Evolutionary conservation across 2,113 vertebrate species (phyloP).

Genomic region (Xiphorhynchus elegans): DNA sequence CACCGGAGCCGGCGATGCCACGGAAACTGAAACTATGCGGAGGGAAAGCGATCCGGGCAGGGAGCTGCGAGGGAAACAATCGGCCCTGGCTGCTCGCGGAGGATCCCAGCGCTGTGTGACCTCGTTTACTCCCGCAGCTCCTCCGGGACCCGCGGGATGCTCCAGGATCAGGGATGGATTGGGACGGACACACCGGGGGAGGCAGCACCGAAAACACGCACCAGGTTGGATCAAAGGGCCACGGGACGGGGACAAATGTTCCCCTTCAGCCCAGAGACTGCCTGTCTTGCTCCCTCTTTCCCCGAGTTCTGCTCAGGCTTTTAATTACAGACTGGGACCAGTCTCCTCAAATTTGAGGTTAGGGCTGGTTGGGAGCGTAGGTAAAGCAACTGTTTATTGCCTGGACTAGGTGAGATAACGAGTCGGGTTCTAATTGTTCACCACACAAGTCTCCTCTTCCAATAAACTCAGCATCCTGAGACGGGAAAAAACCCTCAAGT

Average conservation of each 20-base stretch:
- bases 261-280: neutral
- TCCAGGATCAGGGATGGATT: neutral
- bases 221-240: neutral
- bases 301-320: neutral
- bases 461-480: neutral
- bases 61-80: neutral
- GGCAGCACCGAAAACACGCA: accelerated
- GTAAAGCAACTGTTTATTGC: slow-evolving; percentile 19
- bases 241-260: accelerated
- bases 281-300: neutral
- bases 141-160: neutral
- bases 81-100: neutral
- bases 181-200: neutral
- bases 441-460: neutral
- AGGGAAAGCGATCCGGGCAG: slow-evolving; percentile 13
- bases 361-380: neutral
- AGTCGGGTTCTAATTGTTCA: neutral
- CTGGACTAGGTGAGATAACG: neutral
- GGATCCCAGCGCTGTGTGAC: neutral
- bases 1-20: neutral
- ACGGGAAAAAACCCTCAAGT: neutral
- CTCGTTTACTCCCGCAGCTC: slow-evolving; percentile 14
- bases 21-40: neutral
- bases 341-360: neutral
- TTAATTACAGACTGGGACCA: slow-evolving; percentile 30